Evolutionary conservation across 2,113 vertebrate species (phyloP).

Genomic region (Lagopus leucura): DNA sequence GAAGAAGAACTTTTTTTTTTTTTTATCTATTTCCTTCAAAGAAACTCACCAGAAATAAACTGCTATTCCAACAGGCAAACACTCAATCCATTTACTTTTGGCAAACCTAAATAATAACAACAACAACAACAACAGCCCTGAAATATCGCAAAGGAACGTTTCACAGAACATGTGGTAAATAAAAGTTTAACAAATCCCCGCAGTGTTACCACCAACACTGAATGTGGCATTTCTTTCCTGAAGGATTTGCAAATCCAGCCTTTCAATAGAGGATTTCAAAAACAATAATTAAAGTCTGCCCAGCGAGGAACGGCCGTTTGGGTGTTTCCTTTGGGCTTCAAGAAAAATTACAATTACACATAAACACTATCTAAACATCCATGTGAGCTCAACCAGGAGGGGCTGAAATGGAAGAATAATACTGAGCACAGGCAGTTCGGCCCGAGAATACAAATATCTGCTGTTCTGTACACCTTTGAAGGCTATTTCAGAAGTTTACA

Average conservation of each 20-base stretch:
- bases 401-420: background rate
- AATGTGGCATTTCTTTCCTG: constrained; percentile 4
- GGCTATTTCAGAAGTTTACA: background rate
- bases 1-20: background rate
- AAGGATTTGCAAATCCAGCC: background rate
- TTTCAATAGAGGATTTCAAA: constrained; percentile 10
- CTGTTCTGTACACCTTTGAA: background rate
- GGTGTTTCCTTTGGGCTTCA: background rate
- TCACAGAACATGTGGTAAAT: background rate
- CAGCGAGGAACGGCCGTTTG: background rate
- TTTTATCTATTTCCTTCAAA: constrained; percentile 28
- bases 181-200: constrained; percentile 56
- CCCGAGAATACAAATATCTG: background rate
- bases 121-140: constrained; percentile 7
- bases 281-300: constrained; percentile 3
- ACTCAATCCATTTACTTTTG: constrained; percentile 44
- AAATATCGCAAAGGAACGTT: background rate
- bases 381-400: background rate
- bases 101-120: constrained; percentile 58
- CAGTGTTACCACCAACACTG: background rate
- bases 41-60: constrained; percentile 44
- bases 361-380: constrained; percentile 13
- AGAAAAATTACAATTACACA: background rate
- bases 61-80: constrained; percentile 52
- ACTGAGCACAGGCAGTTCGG: background rate